A percentile compares a stretch with the other conserved stretches of the same genome.
These are phyloP conservation scores for Chionoecetes opilio DNA, from an alignment of 1,140 invertebrate species.

Conservation along the genomic window DNA sequence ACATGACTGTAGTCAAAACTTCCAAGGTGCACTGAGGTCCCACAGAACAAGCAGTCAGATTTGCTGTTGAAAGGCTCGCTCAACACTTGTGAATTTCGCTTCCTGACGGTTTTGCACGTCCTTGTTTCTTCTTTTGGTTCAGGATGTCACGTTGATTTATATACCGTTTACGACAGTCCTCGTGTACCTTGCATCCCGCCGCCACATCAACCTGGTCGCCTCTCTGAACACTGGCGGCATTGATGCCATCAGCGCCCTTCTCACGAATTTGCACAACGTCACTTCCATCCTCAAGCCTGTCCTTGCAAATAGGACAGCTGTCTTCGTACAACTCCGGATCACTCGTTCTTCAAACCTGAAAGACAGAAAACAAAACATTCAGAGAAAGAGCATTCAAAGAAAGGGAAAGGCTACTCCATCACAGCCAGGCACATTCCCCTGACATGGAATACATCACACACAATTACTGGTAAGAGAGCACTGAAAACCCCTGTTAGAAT, in stretches of 20 bases:
- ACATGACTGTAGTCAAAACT: too few relatives aligned
- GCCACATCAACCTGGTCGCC: constrained; percentile 54
- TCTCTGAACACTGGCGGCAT: constrained; percentile 63
- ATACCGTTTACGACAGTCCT: constrained; percentile 59
- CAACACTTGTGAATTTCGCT: constrained; percentile 24
- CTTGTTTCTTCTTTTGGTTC: constrained; percentile 57
- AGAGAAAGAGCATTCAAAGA: constrained; percentile 16
- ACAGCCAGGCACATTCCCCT: too few relatives aligned
- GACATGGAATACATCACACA: too few relatives aligned
- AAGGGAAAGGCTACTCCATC: not conserved
- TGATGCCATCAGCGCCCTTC: constrained; percentile 64
- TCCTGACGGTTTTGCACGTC: constrained; percentile 15
- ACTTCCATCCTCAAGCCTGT: constrained; percentile 45
- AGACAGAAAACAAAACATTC: constrained; percentile 42
- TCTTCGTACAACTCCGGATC: constrained; percentile 21
- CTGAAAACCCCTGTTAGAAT: constrained; percentile 1
- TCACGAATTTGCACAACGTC: constrained; percentile 52
- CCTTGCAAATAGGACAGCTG: constrained; percentile 45
- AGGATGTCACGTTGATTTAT: constrained; percentile 58
- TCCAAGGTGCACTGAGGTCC: too few relatives aligned
- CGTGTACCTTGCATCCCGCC: constrained; percentile 56
- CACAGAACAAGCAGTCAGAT: too few relatives aligned
- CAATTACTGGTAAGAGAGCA: not conserved
- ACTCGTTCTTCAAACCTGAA: constrained; percentile 44
- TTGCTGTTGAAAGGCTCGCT: too few relatives aligned